Conservation (phyloP, 2,113 vertebrate species). For the Seriola quinqueradiata region DNA sequence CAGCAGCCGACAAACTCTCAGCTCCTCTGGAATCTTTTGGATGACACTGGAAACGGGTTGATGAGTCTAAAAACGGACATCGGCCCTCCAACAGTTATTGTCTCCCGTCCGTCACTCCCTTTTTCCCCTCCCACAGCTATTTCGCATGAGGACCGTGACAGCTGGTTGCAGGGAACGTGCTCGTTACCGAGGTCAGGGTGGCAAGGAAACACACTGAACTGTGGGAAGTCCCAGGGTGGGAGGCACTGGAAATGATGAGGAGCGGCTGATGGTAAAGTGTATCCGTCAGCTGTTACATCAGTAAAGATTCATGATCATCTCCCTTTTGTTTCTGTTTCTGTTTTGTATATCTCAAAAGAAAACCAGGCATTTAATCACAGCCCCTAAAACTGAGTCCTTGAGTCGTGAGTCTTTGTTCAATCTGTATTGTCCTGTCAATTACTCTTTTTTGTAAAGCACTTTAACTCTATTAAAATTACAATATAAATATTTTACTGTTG, state of each 20-base stretch:
- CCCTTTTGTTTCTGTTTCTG: conserved; percentile 28
- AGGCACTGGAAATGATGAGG: conserved; percentile 33
- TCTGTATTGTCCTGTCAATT: no score
- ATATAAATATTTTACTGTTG: no score
- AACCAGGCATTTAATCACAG: neutral
- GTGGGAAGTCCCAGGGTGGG: conserved; percentile 74
- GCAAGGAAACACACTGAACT: conserved; percentile 41
- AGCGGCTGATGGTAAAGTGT: conserved; percentile 1
- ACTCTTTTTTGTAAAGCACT: neutral
- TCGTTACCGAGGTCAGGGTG: conserved; percentile 52
- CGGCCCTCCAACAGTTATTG: conserved; percentile 53
- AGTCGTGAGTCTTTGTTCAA: neutral
- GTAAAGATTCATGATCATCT: conserved; percentile 10
- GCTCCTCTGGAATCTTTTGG: conserved; percentile 62
- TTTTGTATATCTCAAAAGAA: neutral
- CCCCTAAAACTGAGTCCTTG: no score
- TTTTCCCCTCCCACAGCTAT: conserved; percentile 62
- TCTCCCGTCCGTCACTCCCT: conserved; percentile 66
- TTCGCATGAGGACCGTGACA: conserved; percentile 60
- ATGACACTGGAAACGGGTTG: conserved; percentile 73
- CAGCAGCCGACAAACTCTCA: conserved; percentile 53
- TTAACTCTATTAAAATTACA: no score
- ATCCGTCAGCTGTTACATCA: conserved; percentile 22
- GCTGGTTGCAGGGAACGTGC: conserved; percentile 60
- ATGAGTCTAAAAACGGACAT: conserved; percentile 64